Base-by-base conservation (phyloP, 2,113 vertebrate species). In the Mobula hypostoma region DNA sequence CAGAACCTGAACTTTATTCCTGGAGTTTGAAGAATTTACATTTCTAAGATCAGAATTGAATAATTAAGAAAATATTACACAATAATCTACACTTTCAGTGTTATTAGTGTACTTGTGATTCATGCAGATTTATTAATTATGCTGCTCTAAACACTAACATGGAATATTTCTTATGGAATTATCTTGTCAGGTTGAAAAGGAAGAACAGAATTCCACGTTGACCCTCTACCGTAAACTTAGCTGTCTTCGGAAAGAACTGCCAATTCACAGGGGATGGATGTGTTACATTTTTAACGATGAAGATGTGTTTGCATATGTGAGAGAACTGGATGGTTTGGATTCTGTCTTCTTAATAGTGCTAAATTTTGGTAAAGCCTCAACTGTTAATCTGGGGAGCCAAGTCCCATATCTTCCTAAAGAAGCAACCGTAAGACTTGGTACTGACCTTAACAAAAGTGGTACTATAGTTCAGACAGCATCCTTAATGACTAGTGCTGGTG, bases 191-290 rank as follows among this genome's bases (percentile, higher is more conserved):
- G 95, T 95, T 94, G 98, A 99, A 96, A 97, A 94, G 95, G 32
- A 48, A 12, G 85, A 96, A 61, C 48, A 95, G 15, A 94, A 95
- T 40, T 99, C 98, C 0, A 96, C 96, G 0, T 95, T 99, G 95
- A 96, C 95, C 48, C 95, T 99, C 88, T 99, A 99, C 95, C 96
- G 97, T 94, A 96, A 96, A 27, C 96, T 99, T 94, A 97, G 95
- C 90, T 72, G 0, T 0, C 97, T 99, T 74, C 98, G 94, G 94
- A 94, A 85, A 0, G 98, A 98, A 94, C 95, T 98, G 5, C 95
- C 97, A 0, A 94, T 99, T 61, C 96, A 95, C 1, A 97, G 98
- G 0, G 99, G 99, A 0, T 99, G 99, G 99, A 97, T 99, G 96
- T 99, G 99, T 96, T 96, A 97, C 58, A 0, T 98, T 95, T 96